Evolutionary conservation across 2,797 vertebrate species (phyloP).

Genomic region (Pseudomugil tenellus): DNA sequence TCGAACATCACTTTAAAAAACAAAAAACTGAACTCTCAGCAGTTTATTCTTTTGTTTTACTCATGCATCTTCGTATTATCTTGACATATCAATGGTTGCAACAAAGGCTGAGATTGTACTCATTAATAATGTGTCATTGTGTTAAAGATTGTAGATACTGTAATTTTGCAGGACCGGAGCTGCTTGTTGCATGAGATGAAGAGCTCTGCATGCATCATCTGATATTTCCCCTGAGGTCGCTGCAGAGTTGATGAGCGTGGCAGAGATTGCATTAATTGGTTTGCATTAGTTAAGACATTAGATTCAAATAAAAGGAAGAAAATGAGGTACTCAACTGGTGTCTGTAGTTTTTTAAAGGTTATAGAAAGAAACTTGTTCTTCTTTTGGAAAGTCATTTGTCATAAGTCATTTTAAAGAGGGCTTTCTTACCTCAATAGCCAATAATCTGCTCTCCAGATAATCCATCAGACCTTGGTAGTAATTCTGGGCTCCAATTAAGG

Average conservation of each 20-base stretch:
- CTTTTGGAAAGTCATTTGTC: constrained; percentile 9
- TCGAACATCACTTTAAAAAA: constrained; percentile 8
- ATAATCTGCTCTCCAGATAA: constrained; percentile 93
- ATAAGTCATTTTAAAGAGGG: constrained; percentile 7
- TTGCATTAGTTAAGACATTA: constrained; percentile 44
- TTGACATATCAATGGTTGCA: constrained; percentile 23
- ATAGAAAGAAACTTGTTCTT: constrained; percentile 5
- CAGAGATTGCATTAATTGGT: constrained; percentile 74
- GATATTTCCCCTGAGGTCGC: constrained; percentile 42
- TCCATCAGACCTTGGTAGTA: constrained; percentile 94
- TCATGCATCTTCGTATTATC: constrained; percentile 8
- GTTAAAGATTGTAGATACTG: constrained; percentile 26
- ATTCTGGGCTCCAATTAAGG: constrained; percentile 82
- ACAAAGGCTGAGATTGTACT: constrained; percentile 52
- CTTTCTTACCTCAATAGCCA: constrained; percentile 91
- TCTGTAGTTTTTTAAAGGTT: constrained; percentile 21
- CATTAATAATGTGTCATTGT: constrained; percentile 58
- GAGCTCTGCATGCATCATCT: constrained; percentile 37
- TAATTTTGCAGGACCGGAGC: constrained; percentile 43
- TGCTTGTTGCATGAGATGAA: constrained; percentile 30
- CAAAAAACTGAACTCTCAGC: constrained; percentile 13
- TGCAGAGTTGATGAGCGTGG: constrained; percentile 63
- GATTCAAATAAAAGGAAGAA: constrained; percentile 36
- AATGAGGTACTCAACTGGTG: constrained; percentile 9
- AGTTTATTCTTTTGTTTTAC: constrained; percentile 27